Conservation (phyloP, 1,140 invertebrate species). For the Pogonus chalceus region DNA sequence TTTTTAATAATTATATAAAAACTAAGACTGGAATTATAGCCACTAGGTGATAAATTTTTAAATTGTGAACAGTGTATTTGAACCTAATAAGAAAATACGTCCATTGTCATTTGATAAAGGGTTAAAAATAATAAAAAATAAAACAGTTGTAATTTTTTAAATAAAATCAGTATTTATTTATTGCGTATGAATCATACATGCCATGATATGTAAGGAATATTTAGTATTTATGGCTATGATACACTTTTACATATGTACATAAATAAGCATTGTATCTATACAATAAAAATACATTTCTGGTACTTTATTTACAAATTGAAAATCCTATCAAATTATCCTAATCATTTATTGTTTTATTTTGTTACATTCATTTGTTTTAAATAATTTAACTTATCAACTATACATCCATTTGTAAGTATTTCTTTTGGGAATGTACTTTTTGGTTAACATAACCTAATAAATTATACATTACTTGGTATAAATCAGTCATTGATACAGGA, state of each 20-base stretch:
- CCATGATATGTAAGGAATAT: slow-evolving; percentile 6
- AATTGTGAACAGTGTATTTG: neutral
- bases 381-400: no score
- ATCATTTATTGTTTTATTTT: no score
- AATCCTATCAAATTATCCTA: no score
- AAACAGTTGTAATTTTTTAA: neutral
- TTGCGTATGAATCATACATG: slow-evolving; percentile 6
- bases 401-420: neutral
- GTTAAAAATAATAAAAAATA: neutral
- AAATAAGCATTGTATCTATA: slow-evolving; percentile 2
- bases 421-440: neutral
- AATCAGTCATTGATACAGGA: slow-evolving; percentile 29
- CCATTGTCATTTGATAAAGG: neutral
- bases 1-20: no score
- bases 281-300: slow-evolving; percentile 7
- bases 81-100: neutral
- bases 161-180: slow-evolving; percentile 4
- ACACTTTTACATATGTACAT: slow-evolving; percentile 6
- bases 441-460: neutral
- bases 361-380: neutral
- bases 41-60: neutral
- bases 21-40: neutral
- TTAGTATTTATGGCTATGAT: slow-evolving; percentile 1
- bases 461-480: slow-evolving; percentile 15
- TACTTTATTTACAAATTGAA: neutral